These are phyloP conservation scores for Synanceia verrucosa DNA, from an alignment of 2,797 vertebrate species.

Conservation along the genomic window DNA sequence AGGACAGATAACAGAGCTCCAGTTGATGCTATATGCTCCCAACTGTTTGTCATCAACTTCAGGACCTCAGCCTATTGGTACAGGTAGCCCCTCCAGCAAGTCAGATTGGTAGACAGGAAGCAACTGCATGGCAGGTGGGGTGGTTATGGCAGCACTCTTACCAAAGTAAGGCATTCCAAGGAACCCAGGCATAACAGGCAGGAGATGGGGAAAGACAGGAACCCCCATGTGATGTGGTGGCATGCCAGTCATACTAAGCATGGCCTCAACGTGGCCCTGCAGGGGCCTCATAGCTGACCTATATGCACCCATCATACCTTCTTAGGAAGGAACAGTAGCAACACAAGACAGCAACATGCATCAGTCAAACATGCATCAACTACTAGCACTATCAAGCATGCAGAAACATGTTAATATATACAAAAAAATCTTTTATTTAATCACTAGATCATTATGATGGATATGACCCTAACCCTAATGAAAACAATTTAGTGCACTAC, in stretches of 20 bases:
- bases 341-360: conserved; percentile 91
- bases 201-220: conserved; percentile 89
- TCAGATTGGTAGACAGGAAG: conserved; percentile 85
- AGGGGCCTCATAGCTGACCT: conserved; percentile 90
- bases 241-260: conserved; percentile 95
- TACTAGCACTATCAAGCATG: conserved; percentile 66
- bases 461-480: too few species aligned
- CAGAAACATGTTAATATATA: conserved; percentile 30
- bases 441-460: not conserved
- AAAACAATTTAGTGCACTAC: conserved; percentile 27
- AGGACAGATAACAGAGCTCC: conserved; percentile 11
- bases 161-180: conserved; percentile 90
- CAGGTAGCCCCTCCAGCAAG: conserved; percentile 85
- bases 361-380: conserved; percentile 91
- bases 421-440: conserved; percentile 8
- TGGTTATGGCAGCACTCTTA: conserved; percentile 87
- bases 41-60: conserved; percentile 18
- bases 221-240: conserved; percentile 92
- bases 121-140: conserved; percentile 79
- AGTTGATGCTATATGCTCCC: conserved; percentile 27
- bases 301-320: conserved; percentile 95
- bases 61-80: conserved; percentile 74
- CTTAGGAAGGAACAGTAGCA: conserved; percentile 80
- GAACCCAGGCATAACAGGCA: conserved; percentile 88
- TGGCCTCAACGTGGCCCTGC: conserved; percentile 90